These are phyloP conservation scores for Heliconius erato DNA, from an alignment of 2,888 invertebrate genomes.

Conservation along the genomic window DNA sequence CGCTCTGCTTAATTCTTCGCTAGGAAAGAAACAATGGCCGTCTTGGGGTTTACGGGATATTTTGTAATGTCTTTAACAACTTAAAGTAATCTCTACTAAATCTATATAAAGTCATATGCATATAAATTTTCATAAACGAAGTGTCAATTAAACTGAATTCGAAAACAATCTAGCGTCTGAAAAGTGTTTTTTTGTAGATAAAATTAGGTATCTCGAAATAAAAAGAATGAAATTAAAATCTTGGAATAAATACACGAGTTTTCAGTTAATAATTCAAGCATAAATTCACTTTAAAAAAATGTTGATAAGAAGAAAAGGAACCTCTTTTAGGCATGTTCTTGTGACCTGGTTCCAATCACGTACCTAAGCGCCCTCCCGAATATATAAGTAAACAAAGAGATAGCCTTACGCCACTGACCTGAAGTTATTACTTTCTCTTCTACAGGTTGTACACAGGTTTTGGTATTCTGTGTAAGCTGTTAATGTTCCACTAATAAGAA, in stretches of 20 bases:
- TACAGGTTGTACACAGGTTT: conserved; percentile 32
- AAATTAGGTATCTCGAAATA: not conserved
- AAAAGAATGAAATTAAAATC: conserved; percentile 42
- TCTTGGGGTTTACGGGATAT: conserved; percentile 68
- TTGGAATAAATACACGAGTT: not conserved
- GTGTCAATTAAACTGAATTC: not conserved
- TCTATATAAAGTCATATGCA: not conserved
- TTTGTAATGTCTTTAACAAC: conserved; percentile 58
- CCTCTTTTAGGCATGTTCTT: conserved; percentile 58
- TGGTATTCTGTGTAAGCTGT: conserved; percentile 13
- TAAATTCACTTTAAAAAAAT: not conserved
- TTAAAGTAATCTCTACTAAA: not conserved
- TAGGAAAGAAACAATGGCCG: conserved; percentile 73
- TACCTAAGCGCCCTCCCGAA: conserved; percentile 48
- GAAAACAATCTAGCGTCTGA: not conserved
- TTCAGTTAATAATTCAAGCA: not conserved
- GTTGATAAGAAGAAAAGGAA: conserved; percentile 52
- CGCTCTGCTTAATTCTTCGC: conserved; percentile 69
- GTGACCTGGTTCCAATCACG: conserved; percentile 75
- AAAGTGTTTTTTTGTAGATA: too few relatives aligned
- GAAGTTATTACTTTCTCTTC: conserved; percentile 67
- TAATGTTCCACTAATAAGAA: conserved; percentile 25
- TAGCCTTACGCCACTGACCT: conserved; percentile 62
- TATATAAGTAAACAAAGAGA: conserved; percentile 50
- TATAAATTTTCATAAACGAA: not conserved